Conservation (phyloP, 1,140 invertebrate genomes). For the Lordiphosa collinella region DNA sequence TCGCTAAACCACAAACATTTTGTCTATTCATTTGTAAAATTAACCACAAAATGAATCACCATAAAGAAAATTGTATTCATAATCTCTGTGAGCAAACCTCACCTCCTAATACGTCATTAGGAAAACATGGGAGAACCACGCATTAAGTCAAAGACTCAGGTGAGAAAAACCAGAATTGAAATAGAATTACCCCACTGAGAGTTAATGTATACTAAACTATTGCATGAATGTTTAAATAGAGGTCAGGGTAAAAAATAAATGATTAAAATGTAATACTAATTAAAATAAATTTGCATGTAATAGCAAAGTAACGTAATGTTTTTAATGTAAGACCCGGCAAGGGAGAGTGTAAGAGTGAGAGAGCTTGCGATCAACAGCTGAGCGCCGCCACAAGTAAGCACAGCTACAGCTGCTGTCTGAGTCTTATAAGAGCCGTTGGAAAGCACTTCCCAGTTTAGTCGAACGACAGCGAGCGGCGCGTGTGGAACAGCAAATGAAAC, state of each 20-base stretch:
- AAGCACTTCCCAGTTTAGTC: conserved; percentile 46
- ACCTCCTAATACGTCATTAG: conserved; percentile 1
- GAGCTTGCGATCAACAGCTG: conserved; percentile 26
- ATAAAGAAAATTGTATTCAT: conserved; percentile 15
- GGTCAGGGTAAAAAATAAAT: conserved; percentile 24
- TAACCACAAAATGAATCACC: conserved; percentile 21
- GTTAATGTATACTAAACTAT: neutral
- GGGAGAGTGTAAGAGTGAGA: conserved; percentile 1
- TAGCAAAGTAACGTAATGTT: conserved; percentile 8
- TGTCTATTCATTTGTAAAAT: conserved; percentile 8
- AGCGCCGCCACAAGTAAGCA: conserved; percentile 4
- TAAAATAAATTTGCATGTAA: conserved; percentile 7
- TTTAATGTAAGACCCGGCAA: conserved; percentile 29
- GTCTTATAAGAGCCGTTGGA: conserved; percentile 50
- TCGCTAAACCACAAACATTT: conserved; percentile 1
- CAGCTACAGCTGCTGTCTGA: conserved; percentile 40
- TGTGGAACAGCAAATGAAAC: conserved; percentile 21
- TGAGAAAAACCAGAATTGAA: conserved; percentile 34
- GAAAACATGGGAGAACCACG: conserved; percentile 45
- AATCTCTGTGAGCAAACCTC: conserved; percentile 1
- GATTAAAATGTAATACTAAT: conserved; percentile 8
- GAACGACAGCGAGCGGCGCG: conserved; percentile 46
- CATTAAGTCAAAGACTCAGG: conserved; percentile 10
- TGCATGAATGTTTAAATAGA: neutral
- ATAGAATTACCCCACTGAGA: conserved; percentile 37